Evolutionary conservation across 2,113 vertebrate species (phyloP).

Genomic region (Neofelis nebulosa): DNA sequence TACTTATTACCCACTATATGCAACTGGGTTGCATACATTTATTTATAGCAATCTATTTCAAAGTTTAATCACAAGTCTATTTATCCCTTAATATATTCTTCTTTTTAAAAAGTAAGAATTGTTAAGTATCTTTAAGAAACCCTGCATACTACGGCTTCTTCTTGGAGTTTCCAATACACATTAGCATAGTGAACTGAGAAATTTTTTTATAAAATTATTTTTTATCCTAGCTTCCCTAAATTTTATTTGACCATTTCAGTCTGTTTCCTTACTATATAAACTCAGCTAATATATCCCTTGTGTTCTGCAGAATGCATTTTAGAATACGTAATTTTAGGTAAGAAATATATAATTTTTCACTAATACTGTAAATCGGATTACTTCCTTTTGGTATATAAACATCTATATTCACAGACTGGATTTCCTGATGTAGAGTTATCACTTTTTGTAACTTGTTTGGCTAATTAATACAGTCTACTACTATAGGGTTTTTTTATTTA

Average conservation of each 20-base stretch:
- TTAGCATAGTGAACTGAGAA: neutral
- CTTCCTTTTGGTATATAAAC: neutral
- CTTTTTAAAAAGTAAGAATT: neutral
- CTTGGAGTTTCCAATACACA: neutral
- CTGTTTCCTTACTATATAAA: neutral
- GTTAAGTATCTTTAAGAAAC: neutral
- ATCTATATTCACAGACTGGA: neutral
- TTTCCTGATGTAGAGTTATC: neutral
- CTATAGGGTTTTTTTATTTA: neutral
- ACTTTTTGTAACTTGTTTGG: neutral
- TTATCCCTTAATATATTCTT: neutral
- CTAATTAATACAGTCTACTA: neutral
- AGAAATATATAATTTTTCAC: neutral
- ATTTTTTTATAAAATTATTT: neutral
- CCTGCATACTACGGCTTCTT: neutral
- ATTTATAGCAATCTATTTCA: neutral
- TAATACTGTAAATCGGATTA: neutral
- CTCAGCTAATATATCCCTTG: neutral
- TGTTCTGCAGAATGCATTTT: neutral
- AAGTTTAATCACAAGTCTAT: neutral
- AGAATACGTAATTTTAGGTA: neutral
- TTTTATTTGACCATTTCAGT: conserved; percentile 1
- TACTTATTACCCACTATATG: neutral
- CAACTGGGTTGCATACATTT: neutral
- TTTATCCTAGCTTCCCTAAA: neutral